Conservation (phyloP, 2,113 vertebrate species). For the Zosterops borbonicus region DNA sequence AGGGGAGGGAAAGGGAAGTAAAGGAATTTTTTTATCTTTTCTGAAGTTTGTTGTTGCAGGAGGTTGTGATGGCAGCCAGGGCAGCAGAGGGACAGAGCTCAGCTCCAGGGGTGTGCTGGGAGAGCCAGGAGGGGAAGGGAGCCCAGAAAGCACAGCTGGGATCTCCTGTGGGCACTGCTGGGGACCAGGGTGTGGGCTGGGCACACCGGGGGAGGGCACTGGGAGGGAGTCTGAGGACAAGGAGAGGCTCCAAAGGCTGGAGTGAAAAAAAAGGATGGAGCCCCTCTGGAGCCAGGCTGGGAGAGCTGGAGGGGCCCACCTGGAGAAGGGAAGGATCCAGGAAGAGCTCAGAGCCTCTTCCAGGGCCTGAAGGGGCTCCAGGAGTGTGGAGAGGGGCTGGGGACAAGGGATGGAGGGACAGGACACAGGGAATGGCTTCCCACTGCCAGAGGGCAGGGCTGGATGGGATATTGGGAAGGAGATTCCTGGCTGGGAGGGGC, state of each 20-base stretch:
- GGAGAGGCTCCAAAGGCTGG: neutral
- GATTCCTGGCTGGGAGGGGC: fast-evolving
- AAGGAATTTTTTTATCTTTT: neutral
- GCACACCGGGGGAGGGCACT: no score
- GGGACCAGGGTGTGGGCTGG: neutral
- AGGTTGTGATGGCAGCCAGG: no score
- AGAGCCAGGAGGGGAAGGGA: neutral
- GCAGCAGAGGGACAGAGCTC: neutral
- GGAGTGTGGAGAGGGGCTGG: neutral
- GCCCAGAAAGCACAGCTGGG: neutral
- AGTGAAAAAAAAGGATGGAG: no score
- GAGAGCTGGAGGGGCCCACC: neutral
- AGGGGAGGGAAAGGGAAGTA: neutral
- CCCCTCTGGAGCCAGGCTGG: neutral
- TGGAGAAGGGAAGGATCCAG: neutral
- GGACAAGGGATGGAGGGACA: neutral
- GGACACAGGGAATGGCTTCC: neutral
- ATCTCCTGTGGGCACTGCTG: neutral
- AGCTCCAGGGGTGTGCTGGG: neutral
- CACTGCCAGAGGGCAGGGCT: fast-evolving
- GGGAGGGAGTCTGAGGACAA: neutral
- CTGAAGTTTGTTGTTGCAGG: neutral
- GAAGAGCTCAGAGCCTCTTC: neutral
- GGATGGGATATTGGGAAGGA: neutral
- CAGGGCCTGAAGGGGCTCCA: neutral